A percentile compares a stretch with the other conserved stretches of the same genome.
phyloP scores from a whole-genome alignment of 2,113 vertebrate genomes.

The Myiopsitta monachus region DNA sequence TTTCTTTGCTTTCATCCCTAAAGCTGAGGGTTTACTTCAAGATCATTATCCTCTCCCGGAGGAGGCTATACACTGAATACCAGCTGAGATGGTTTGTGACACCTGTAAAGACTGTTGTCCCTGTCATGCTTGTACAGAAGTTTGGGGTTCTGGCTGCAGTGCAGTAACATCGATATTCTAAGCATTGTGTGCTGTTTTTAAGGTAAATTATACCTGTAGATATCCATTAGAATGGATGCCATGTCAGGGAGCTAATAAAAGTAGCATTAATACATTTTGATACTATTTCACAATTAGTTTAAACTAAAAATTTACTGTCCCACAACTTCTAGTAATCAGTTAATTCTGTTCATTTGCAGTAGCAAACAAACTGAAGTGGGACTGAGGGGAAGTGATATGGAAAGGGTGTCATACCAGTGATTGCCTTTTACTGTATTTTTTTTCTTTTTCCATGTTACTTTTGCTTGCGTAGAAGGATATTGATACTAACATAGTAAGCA shows the following conservation, averaged over 20 bases:
- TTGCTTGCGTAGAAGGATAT: not conserved
- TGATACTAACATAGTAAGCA: not conserved
- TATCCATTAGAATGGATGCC: not conserved
- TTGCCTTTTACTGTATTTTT: not conserved
- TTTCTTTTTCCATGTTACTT: not conserved
- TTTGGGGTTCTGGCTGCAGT: not conserved
- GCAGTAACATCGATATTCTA: not conserved
- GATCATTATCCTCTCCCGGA: not conserved
- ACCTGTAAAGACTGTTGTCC: not conserved
- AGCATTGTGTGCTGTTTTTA: not conserved
- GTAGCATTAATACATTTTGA: not conserved
- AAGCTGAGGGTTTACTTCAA: not conserved
- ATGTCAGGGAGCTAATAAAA: not conserved
- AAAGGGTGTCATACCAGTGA: not conserved
- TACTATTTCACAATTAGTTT: not conserved
- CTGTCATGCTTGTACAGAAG: not conserved
- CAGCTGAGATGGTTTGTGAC: not conserved
- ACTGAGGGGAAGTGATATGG: fast-evolving
- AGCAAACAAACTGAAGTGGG: not conserved
- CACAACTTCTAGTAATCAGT: not conserved
- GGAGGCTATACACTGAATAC: not conserved
- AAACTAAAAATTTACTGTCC: not conserved
- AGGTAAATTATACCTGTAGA: not conserved
- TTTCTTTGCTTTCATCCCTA: not conserved
- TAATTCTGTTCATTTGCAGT: not conserved